Evolutionary conservation across 2,797 vertebrate genomes (phyloP).

Genomic region (Spatula versicolor): DNA sequence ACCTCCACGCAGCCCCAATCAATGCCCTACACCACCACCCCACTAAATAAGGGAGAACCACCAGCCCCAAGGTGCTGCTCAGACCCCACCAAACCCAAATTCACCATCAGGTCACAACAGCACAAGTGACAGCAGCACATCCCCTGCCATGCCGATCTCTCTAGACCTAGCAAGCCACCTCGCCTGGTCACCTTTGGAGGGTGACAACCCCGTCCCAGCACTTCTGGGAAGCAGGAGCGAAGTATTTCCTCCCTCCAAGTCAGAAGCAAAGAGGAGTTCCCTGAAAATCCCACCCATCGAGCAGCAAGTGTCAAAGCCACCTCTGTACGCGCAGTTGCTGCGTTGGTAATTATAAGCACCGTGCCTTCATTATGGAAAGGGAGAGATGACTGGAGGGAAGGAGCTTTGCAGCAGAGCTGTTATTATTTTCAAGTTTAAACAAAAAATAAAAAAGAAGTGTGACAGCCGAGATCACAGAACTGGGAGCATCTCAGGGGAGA

Average conservation of each 20-base stretch:
- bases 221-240: neutral
- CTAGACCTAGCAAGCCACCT: neutral
- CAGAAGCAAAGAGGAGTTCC: constrained; percentile 28
- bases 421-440: constrained; percentile 64
- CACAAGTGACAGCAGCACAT: neutral
- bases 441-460: neutral
- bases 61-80: neutral
- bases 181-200: neutral
- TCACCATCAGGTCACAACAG: rapidly evolving
- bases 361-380: constrained; percentile 38
- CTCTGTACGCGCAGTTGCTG: constrained; percentile 23
- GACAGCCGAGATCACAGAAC: constrained; percentile 35
- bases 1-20: neutral
- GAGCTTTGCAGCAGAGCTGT: constrained; percentile 50
- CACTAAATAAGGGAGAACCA: rapidly evolving
- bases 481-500: neutral
- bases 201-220: neutral
- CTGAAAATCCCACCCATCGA: constrained; percentile 41
- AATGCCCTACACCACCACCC: neutral
- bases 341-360: constrained; percentile 34
- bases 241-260: neutral
- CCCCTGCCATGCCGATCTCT: neutral
- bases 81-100: neutral
- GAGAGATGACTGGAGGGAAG: constrained; percentile 27
- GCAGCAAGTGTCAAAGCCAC: constrained; percentile 61